Conservation (phyloP, 2,113 vertebrate genomes). For the Jaculus jaculus region DNA sequence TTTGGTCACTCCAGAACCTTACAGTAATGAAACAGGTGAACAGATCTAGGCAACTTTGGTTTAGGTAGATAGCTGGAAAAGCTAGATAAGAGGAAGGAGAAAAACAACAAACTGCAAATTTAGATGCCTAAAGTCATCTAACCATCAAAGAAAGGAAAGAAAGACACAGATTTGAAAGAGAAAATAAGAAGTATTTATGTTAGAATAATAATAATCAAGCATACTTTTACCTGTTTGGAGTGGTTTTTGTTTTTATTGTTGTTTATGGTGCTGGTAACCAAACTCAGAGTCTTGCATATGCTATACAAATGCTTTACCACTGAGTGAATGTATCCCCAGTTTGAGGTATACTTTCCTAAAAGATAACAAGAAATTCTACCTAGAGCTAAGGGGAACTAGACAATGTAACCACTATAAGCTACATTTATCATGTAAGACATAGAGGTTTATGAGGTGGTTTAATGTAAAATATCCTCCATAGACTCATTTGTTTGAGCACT, state of each 20-base stretch:
- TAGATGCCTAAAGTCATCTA: background rate
- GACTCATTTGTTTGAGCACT: too few species aligned
- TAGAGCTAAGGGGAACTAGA: background rate
- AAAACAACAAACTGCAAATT: background rate
- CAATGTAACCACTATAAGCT: background rate
- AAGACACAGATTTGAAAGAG: background rate
- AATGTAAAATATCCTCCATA: too few species aligned
- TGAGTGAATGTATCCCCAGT: background rate
- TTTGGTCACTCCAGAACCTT: too few species aligned
- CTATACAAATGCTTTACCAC: background rate
- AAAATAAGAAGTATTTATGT: background rate
- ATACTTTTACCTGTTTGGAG: background rate
- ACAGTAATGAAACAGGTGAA: background rate
- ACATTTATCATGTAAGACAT: too few species aligned
- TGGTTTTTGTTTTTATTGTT: background rate
- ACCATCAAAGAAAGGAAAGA: background rate
- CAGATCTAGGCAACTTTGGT: background rate
- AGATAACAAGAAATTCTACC: background rate
- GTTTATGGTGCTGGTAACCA: background rate
- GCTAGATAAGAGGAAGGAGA: background rate
- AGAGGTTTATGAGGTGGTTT: too few species aligned
- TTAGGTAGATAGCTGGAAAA: background rate
- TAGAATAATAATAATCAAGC: background rate
- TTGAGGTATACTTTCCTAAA: background rate
- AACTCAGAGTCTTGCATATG: background rate